Conservation (phyloP, 2,113 vertebrate genomes). For the Eretmochelys imbricata region DNA sequence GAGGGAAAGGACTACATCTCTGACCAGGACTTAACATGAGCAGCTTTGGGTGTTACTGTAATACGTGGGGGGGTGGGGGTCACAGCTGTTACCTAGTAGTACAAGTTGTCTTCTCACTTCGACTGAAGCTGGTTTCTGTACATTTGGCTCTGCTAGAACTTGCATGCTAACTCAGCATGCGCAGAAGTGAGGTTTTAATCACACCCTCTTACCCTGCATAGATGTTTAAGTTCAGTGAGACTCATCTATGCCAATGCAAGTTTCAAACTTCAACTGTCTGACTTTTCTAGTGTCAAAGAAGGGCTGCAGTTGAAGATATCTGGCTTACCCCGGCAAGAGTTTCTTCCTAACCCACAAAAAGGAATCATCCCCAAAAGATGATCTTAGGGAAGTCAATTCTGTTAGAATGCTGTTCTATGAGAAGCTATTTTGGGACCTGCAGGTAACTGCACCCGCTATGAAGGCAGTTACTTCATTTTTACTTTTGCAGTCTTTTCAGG, state of each 20-base stretch:
- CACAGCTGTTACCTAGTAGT: neutral
- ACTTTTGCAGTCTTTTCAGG: neutral
- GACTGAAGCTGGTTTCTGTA: neutral
- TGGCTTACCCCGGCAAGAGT: neutral
- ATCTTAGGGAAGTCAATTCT: neutral
- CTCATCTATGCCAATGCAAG: conserved; percentile 23
- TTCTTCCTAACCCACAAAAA: neutral
- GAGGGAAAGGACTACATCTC: neutral
- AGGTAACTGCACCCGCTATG: neutral
- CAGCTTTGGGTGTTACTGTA: neutral
- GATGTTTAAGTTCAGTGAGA: neutral
- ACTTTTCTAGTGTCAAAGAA: neutral
- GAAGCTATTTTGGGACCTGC: neutral
- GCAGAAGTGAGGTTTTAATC: neutral
- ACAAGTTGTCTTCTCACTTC: neutral
- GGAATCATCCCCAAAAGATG: neutral
- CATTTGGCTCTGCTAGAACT: neutral
- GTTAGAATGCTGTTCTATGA: neutral
- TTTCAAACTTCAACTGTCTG: neutral
- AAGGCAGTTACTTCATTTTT: neutral
- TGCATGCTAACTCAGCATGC: fast-evolving
- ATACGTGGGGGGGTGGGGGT: fast-evolving
- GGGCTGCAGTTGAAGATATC: neutral
- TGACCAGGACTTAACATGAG: neutral
- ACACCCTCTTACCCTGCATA: neutral